A percentile compares a stretch with the other conserved stretches of the same genome.
phyloP scores from a whole-genome alignment of 2,888 invertebrate species.

The Eretmocerus hayati region DNA sequence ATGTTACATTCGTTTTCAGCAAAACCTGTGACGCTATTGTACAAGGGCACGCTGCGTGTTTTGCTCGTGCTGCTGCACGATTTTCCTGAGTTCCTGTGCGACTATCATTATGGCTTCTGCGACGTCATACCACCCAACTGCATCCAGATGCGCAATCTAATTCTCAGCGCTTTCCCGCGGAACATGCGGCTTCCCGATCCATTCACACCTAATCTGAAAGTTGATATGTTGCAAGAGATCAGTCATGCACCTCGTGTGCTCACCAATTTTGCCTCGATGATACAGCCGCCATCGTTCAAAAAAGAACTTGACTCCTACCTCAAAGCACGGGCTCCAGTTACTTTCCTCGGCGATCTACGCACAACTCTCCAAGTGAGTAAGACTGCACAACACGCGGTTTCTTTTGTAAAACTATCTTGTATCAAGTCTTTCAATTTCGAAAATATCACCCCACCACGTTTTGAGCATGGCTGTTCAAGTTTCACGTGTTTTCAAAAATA shows the following conservation, averaged over 20 bases:
- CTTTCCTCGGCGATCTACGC: constrained; percentile 87
- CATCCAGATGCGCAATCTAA: constrained; percentile 97
- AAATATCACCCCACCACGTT: no score
- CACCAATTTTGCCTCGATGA: constrained; percentile 79
- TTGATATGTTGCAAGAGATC: constrained; percentile 86
- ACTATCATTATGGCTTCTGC: constrained; percentile 98
- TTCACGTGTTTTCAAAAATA: no score
- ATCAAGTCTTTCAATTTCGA: no score
- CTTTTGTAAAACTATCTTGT: no score
- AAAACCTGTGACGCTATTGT: constrained; percentile 86
- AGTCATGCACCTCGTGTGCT: constrained; percentile 81
- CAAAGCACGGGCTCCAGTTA: constrained; percentile 88
- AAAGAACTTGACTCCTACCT: constrained; percentile 96
- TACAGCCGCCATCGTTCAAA: constrained; percentile 82
- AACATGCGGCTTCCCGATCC: constrained; percentile 98
- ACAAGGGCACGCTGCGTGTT: constrained; percentile 93
- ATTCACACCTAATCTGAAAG: constrained; percentile 93
- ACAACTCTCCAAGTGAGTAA: constrained; percentile 81
- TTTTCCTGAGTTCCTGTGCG: constrained; percentile 98
- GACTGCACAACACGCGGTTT: neutral
- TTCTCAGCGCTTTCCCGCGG: constrained; percentile 94
- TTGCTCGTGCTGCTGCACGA: constrained; percentile 93
- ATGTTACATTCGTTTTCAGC: constrained; percentile 37
- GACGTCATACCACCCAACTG: constrained; percentile 99
- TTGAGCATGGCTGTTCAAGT: no score